phyloP scores from a whole-genome alignment of 2,113 vertebrate genomes.

The Parotia lawesii region DNA sequence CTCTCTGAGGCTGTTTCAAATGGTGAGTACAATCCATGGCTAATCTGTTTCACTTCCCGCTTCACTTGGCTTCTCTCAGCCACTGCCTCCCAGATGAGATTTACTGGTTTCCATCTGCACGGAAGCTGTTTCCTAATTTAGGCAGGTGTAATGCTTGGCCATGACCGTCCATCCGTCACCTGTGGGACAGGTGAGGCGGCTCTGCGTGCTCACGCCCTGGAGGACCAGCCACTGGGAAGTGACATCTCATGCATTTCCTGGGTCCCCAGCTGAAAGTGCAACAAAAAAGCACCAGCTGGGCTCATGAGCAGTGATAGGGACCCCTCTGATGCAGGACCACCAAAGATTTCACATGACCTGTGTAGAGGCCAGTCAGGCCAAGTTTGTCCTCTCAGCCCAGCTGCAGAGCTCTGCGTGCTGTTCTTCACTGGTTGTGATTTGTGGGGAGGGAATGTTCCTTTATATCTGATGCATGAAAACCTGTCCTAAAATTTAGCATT shows the following conservation, averaged over 20 bases:
- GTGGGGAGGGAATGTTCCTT: neutral
- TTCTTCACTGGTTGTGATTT: neutral
- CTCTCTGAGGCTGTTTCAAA: neutral
- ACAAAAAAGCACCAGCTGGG: neutral
- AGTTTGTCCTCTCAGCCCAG: neutral
- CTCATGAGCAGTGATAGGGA: neutral
- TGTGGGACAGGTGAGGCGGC: fast-evolving
- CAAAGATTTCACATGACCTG: neutral
- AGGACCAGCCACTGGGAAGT: neutral
- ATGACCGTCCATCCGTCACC: fast-evolving
- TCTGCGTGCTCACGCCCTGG: too few species aligned
- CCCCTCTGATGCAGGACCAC: neutral
- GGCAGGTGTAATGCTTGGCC: neutral
- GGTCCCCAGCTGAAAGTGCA: neutral
- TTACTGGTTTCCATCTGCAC: neutral
- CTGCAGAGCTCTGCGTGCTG: neutral
- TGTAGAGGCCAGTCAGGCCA: neutral
- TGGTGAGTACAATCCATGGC: neutral
- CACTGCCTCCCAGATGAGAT: neutral
- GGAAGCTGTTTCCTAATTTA: neutral
- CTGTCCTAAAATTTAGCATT: neutral
- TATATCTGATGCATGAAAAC: neutral
- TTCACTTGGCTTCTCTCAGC: neutral
- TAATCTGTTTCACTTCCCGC: neutral
- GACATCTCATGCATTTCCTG: neutral